phyloP scores from a whole-genome alignment of 2,113 vertebrate genomes.

The Melospiza georgiana region DNA sequence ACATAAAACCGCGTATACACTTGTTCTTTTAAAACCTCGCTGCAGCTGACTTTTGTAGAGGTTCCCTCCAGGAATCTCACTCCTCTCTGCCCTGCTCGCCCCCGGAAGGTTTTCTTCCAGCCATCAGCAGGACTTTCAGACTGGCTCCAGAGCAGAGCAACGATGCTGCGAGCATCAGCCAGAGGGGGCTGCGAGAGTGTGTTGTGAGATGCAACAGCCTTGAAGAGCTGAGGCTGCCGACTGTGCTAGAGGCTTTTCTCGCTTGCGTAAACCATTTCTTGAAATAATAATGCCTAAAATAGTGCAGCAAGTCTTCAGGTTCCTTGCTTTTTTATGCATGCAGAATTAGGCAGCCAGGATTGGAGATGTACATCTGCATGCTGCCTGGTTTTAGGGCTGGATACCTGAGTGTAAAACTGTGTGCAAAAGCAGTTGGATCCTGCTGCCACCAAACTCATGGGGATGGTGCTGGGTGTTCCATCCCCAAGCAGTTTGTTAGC shows the following conservation, averaged over 20 bases:
- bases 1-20: conserved; percentile 5
- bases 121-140: not conserved
- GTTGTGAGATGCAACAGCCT: conserved; percentile 11
- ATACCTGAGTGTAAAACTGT: not conserved
- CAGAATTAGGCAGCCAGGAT: not conserved
- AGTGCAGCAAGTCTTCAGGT: conserved; percentile 44
- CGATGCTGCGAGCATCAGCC: conserved; percentile 51
- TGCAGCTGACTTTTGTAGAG: not conserved
- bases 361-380: not conserved
- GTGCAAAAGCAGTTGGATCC: not conserved
- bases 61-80: conserved; percentile 12
- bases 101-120: not conserved
- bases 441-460: not conserved
- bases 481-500: not conserved
- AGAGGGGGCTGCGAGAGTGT: conserved; percentile 62
- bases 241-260: conserved; percentile 63
- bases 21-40: conserved; percentile 52
- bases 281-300: conserved; percentile 66
- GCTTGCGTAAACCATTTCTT: conserved; percentile 65
- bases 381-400: accelerated
- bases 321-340: not conserved
- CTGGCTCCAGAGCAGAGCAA: not conserved
- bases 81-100: not conserved
- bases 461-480: not conserved
- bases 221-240: conserved; percentile 38